A percentile compares a stretch with the other conserved stretches of the same genome.
phyloP scores from a whole-genome alignment of 2,888 invertebrate species.

The Andrena camellia region DNA sequence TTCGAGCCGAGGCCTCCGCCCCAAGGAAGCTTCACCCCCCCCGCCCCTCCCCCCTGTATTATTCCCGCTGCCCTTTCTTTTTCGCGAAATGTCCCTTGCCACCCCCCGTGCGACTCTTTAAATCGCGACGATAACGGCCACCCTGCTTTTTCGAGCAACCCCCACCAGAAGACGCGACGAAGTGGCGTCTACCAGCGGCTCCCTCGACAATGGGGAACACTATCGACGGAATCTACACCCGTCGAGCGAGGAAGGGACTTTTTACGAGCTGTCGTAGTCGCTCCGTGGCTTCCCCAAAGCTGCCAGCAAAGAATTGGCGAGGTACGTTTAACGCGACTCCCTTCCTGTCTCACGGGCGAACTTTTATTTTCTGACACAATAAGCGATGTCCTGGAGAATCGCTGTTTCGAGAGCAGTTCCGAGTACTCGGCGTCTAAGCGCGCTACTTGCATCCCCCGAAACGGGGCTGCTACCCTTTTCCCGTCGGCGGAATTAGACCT shows the following conservation, averaged over 20 bases:
- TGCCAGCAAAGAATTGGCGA: conserved; percentile 6
- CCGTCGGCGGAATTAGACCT: conserved; percentile 17
- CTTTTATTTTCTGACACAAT: neutral
- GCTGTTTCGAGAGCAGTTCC: conserved; percentile 19
- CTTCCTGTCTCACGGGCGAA: neutral
- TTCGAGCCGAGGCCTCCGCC: conserved; percentile 58
- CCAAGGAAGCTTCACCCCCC: conserved; percentile 12
- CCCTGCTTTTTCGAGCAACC: conserved; percentile 40
- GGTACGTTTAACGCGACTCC: neutral
- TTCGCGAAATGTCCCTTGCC: conserved; percentile 7
- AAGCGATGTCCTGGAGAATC: conserved; percentile 5
- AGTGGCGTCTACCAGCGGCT: conserved; percentile 21
- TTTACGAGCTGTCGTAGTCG: conserved; percentile 23
- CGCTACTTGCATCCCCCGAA: neutral
- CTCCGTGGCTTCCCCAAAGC: conserved; percentile 12
- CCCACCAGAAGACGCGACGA: conserved; percentile 17
- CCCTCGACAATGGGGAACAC: conserved; percentile 36
- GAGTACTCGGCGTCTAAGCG: neutral
- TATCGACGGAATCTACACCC: conserved; percentile 46
- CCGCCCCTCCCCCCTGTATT: conserved; percentile 8
- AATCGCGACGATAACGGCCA: conserved; percentile 62
- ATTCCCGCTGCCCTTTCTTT: conserved; percentile 30
- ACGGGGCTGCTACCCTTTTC: neutral
- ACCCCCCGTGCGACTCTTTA: conserved; percentile 43
- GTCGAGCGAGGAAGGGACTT: conserved; percentile 34